Evolutionary conservation across 1,140 invertebrate genomes (phyloP).

Genomic region (Drosophila funebris): DNA sequence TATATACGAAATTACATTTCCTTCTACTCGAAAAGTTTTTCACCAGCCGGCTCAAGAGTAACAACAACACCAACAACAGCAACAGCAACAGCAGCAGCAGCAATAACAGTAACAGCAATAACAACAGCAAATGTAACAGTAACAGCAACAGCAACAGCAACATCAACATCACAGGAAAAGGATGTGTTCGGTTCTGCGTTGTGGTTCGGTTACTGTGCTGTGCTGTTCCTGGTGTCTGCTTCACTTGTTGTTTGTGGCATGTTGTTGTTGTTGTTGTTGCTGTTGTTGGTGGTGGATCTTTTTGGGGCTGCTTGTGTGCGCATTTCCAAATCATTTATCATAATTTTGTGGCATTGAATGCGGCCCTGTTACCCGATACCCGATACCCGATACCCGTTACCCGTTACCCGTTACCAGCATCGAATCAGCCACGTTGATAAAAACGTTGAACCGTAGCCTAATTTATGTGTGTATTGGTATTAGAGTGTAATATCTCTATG

Average conservation of each 20-base stretch:
- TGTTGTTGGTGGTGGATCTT: slow-evolving; percentile 34
- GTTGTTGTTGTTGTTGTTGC: slow-evolving; percentile 32
- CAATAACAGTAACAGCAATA: slow-evolving; percentile 14
- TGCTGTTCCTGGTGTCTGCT: too few relatives aligned
- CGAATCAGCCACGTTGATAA: slow-evolving; percentile 67
- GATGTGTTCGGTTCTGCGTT: slow-evolving; percentile 80
- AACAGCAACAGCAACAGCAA: slow-evolving; percentile 22
- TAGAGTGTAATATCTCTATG: slow-evolving; percentile 46
- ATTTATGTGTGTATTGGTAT: slow-evolving; percentile 78
- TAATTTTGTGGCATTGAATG: slow-evolving; percentile 77
- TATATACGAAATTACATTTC: slow-evolving; percentile 71
- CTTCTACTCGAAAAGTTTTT: slow-evolving; percentile 78
- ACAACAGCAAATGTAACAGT: neutral
- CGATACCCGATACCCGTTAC: neutral
- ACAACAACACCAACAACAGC: slow-evolving; percentile 14
- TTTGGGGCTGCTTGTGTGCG: slow-evolving; percentile 76
- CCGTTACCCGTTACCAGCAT: neutral
- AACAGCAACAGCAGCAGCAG: slow-evolving; percentile 13
- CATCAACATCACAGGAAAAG: slow-evolving; percentile 69
- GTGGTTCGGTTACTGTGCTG: slow-evolving; percentile 55
- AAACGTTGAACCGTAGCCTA: slow-evolving; percentile 76
- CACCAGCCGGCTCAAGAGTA: slow-evolving; percentile 46
- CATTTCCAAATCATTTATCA: slow-evolving; percentile 81
- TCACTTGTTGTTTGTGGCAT: slow-evolving; percentile 36
- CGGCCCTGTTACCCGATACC: neutral